A percentile compares a stretch with the other conserved stretches of the same genome.
Evolutionary conservation across 2,888 invertebrate species (phyloP).

Genomic region (Lepidocyrtinus sp.): DNA sequence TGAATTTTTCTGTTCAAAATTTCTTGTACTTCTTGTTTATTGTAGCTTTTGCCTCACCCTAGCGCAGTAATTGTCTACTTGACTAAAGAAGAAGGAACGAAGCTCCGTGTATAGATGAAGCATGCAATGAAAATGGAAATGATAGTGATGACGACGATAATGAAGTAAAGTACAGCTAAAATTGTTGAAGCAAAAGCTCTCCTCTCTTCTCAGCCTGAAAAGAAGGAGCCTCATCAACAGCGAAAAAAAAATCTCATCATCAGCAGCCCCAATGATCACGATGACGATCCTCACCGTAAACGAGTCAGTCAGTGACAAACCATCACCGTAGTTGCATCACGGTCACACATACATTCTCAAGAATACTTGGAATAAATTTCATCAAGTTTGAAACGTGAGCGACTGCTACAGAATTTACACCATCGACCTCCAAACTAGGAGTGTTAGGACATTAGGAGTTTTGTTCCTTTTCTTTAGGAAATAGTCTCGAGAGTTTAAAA

Average conservation of each 20-base stretch:
- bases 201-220: constrained; percentile 1
- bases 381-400: too few relatives aligned
- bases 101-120: neutral
- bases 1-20: too few relatives aligned
- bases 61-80: too few relatives aligned
- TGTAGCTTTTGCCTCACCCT: too few relatives aligned
- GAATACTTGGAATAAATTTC: too few relatives aligned
- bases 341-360: constrained; percentile 9
- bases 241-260: constrained; percentile 8
- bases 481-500: too few relatives aligned
- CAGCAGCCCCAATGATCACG: constrained; percentile 5
- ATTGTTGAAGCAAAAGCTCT: constrained; percentile 13
- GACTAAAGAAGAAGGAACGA: neutral
- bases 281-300: constrained; percentile 7
- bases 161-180: constrained; percentile 18
- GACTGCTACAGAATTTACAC: too few relatives aligned
- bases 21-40: too few relatives aligned
- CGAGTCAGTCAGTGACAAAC: constrained; percentile 17
- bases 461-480: too few relatives aligned
- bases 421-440: too few relatives aligned
- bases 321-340: constrained; percentile 3
- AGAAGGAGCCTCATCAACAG: constrained; percentile 10
- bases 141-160: constrained; percentile 12
- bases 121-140: constrained; percentile 1
- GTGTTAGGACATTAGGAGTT: too few relatives aligned